Evolutionary conservation across 2,113 vertebrate genomes (phyloP).

Genomic region (Alethe diademata): DNA sequence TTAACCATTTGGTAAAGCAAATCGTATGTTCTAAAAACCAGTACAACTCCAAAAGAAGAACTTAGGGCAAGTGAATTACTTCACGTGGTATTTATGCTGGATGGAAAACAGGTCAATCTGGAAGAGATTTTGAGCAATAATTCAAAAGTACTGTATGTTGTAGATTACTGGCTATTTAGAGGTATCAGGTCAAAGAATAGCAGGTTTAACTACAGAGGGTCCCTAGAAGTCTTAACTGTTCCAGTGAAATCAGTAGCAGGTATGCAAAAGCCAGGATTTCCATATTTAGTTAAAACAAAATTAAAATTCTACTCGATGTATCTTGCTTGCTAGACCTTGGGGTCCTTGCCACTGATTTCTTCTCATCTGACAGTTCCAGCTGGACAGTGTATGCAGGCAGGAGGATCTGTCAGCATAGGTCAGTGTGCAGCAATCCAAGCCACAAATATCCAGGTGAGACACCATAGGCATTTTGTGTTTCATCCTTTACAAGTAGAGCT

Average conservation of each 20-base stretch:
- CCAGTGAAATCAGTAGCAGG: neutral
- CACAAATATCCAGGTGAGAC: accelerated
- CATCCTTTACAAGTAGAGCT: neutral
- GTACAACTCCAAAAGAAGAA: neutral
- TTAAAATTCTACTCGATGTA: accelerated
- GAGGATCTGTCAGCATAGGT: neutral
- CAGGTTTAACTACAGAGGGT: neutral
- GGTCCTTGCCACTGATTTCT: neutral
- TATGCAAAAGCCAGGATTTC: neutral
- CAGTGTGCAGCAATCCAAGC: neutral
- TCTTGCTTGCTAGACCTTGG: neutral
- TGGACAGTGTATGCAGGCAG: neutral
- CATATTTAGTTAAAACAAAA: neutral
- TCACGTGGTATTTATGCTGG: neutral
- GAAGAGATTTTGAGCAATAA: neutral
- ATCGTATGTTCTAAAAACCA: accelerated
- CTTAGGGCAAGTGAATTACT: neutral
- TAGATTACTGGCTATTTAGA: neutral
- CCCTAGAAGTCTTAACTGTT: neutral
- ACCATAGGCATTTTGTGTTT: neutral
- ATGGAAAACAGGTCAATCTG: neutral
- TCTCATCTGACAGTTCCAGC: neutral
- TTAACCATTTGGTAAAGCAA: neutral
- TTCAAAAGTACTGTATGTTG: neutral
- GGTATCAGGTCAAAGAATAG: neutral